Percentiles rank a stretch among this genome's conserved stretches.
Conservation (phyloP, 1,140 invertebrate species). For the Gonioctena quinquepunctata region DNA sequence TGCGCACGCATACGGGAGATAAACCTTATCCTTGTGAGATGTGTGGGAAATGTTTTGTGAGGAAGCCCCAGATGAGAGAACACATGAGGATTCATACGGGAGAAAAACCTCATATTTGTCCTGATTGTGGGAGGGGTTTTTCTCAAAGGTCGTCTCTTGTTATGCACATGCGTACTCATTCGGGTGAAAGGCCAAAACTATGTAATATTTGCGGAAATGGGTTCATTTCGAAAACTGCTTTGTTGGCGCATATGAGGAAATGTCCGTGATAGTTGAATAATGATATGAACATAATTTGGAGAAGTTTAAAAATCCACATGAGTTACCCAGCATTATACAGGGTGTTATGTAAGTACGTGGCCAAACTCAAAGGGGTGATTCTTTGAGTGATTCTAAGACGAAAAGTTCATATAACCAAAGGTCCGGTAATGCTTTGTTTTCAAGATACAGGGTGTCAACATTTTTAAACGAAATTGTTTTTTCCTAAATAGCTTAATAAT, state of each 20-base stretch:
- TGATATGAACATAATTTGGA: too few species aligned
- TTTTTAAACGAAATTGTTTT: too few species aligned
- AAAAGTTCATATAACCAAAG: too few species aligned
- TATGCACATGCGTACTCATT: slow-evolving; percentile 57
- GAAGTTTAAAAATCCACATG: too few species aligned
- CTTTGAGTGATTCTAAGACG: too few species aligned
- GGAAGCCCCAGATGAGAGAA: slow-evolving; percentile 53
- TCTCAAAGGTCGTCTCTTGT: slow-evolving; percentile 68
- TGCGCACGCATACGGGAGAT: slow-evolving; percentile 60
- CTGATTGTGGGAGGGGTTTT: slow-evolving; percentile 65
- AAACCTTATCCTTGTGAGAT: slow-evolving; percentile 61
- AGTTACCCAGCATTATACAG: too few species aligned
- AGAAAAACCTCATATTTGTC: slow-evolving; percentile 59
- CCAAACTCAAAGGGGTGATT: too few species aligned
- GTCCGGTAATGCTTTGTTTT: too few species aligned
- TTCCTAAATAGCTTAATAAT: too few species aligned
- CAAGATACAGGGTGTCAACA: too few species aligned
- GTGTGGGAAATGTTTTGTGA: slow-evolving; percentile 58
- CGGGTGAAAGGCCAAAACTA: slow-evolving; percentile 54
- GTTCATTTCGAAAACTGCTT: slow-evolving; percentile 62
- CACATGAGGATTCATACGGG: slow-evolving; percentile 58
- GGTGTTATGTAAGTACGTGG: too few species aligned
- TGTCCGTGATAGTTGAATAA: slow-evolving; percentile 21
- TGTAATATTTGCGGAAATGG: slow-evolving; percentile 57
- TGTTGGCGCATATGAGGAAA: slow-evolving; percentile 64